Base-by-base conservation (phyloP, 2,113 vertebrate genomes). In the Lontra canadensis region DNA sequence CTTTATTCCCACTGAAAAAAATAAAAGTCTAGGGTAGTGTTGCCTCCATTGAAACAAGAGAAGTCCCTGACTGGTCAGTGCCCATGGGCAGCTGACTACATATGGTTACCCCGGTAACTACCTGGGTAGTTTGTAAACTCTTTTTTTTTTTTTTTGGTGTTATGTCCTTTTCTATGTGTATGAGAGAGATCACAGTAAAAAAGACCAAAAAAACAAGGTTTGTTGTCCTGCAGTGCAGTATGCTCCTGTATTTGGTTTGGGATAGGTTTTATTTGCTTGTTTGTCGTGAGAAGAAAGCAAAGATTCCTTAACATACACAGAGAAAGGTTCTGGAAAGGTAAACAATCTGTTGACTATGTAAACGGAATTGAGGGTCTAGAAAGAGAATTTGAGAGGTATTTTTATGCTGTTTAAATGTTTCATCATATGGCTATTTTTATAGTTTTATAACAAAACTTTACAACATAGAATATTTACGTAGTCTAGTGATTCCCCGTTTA, bases 251-350 rank as follows among this genome's bases (percentile, higher is more conserved):
- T 61, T 85, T 61, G 36, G 10, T 93, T 76, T 89, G 52, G 57
- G 57, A n/a, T 88, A 25, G 21, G 7, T n/a, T 84, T 95, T 92
- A 10, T 78, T 83, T 94, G 12, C 63, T 82, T 94, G 9, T 76
- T 87, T 82, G 18, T 6, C 63, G 13, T 73, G 34, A 96, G 4
- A 39, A 93, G 36, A 86, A 88, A n/a, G 67, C 88, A 93, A 89
- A 10, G 11, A 44, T 92, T 87, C 39, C 31, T 82, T 89, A 89
- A 71, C 12, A 83, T 78, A 23, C 34, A 61, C 34, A 17, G 59
- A 76, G 36, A 29, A 90, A 95, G 82, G 42, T 63, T 97, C 63
- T 97, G 57, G 52, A 74, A 94, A 90, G 59, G 13, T 69, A 78
- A 93, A 42, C 36, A 14, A 17, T 88, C 79, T 49, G 0, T 88